Conservation (phyloP, 2,113 vertebrate species). For the Pachypanchax playfairii region DNA sequence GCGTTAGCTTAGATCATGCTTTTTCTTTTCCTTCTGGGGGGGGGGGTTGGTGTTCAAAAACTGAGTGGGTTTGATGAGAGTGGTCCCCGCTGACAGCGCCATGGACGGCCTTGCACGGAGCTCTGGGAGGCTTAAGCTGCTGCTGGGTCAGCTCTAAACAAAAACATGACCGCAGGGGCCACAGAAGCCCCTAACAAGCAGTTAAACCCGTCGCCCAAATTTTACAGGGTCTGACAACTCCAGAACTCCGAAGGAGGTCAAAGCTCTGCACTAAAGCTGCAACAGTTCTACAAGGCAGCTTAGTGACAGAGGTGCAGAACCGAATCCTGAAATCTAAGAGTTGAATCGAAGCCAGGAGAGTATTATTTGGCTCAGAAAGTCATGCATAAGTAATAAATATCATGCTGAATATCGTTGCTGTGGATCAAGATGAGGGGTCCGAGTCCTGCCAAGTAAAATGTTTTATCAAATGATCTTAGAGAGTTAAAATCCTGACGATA, state of each 20-base stretch:
- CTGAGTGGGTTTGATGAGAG: constrained; percentile 64
- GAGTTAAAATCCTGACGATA: constrained; percentile 4
- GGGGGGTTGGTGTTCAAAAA: constrained; percentile 59
- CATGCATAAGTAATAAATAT: constrained; percentile 18
- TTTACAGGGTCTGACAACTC: constrained; percentile 37
- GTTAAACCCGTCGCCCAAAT: constrained; percentile 35
- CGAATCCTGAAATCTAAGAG: constrained; percentile 41
- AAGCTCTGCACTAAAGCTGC: constrained; percentile 49
- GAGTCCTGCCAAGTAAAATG: neutral
- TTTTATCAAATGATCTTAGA: constrained; percentile 1
- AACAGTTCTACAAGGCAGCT: constrained; percentile 50
- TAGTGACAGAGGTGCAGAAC: constrained; percentile 39
- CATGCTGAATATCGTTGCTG: constrained; percentile 14
- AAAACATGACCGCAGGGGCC: constrained; percentile 54
- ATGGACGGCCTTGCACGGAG: constrained; percentile 48
- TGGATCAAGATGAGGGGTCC: constrained; percentile 1
- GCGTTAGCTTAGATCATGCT: constrained; percentile 63
- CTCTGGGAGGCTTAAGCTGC: constrained; percentile 37
- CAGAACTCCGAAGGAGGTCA: constrained; percentile 49
- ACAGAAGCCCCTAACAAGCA: constrained; percentile 30
- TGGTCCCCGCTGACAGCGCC: constrained; percentile 49
- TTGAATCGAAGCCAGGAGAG: constrained; percentile 39
- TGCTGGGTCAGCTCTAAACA: constrained; percentile 60
- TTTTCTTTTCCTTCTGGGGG: no score
- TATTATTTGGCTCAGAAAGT: constrained; percentile 46